Percentiles rank a stretch among this genome's conserved stretches.
These are phyloP conservation scores for Tetranychus cinnabarinus DNA, from an alignment of 1,140 invertebrate genomes.

Conservation along the genomic window DNA sequence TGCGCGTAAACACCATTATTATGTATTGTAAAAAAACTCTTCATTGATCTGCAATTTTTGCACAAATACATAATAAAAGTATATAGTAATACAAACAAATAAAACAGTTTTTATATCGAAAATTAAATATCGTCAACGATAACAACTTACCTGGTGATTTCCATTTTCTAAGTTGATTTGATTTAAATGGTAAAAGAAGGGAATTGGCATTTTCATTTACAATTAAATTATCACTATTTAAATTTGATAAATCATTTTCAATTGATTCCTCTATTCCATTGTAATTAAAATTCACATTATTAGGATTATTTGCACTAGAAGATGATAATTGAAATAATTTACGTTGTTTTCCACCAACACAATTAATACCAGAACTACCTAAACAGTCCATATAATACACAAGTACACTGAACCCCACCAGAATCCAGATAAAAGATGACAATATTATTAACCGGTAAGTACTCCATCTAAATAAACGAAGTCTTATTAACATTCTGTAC, in stretches of 20 bases:
- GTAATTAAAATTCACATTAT: background rate
- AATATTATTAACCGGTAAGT: constrained; percentile 79
- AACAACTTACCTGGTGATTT: background rate
- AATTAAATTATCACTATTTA: background rate
- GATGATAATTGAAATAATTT: background rate
- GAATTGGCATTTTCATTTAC: background rate
- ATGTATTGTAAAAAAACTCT: no score
- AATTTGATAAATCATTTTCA: background rate
- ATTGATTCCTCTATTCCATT: no score
- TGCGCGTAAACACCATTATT: no score
- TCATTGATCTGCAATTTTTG: background rate
- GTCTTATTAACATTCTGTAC: background rate
- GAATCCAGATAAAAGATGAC: constrained; percentile 83
- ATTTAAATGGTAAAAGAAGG: constrained; percentile 3
- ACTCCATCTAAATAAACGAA: constrained; percentile 31
- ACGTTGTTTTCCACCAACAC: background rate
- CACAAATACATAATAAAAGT: background rate
- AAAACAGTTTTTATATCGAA: background rate
- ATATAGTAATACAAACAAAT: no score
- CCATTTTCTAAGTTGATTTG: constrained; percentile 4
- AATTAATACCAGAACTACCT: background rate
- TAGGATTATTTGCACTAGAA: constrained; percentile 1
- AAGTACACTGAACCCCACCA: constrained; percentile 68
- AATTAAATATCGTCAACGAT: background rate
- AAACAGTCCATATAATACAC: constrained; percentile 41